Base-by-base conservation (phyloP, 2,797 vertebrate genomes). In the Chelidonichthys spinosus region DNA sequence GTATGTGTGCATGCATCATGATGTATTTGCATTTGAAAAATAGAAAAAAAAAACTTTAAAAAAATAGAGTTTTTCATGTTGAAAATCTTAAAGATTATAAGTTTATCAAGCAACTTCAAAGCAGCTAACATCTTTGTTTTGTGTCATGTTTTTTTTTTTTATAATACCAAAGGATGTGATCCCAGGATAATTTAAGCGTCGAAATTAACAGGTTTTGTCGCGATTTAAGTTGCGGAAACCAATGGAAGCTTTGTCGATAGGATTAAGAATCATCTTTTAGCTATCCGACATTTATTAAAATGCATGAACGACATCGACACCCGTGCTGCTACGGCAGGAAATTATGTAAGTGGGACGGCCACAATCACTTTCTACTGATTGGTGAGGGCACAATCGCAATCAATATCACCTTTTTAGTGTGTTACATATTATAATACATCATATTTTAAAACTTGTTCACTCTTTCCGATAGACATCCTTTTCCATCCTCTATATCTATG, bases 191-290 rank as follows among this genome's bases (percentile, higher is more conserved):
- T 37, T 11, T 39, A 39, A 37, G 55, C 36, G n/a, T n/a, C 39
- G 36, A 58, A 0, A n/a, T 39, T 56, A 37, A 56, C 49, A 52
- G 5, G 9, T 10, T 52, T 25, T 6, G 18, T 11, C 25, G 18
- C 18, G 11, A 25, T 10, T 25, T 11, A 11, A 52, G 50, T 25
- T 25, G 25, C 25, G 25, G 25, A 25, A 25, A 25, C 25, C 25
- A 25, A 25, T 25, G 25, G 25, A 25, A 64, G n/a, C n/a, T 35
- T 35, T 53, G 52, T 32, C 44, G 47, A 25, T 33, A 49, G 39
- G 63, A 66, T 33, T 54, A 61, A 55, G 4, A 42, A 11, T 42
- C 9, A 40, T 47, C 7, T 11, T 75, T 39, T 52, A 18, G 50
- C 2, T 11, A 4, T 63, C 59, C 33, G 25, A 63, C n/a, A 11